phyloP scores from a whole-genome alignment of 2,797 vertebrate species.

The Taeniopygia guttata region DNA sequence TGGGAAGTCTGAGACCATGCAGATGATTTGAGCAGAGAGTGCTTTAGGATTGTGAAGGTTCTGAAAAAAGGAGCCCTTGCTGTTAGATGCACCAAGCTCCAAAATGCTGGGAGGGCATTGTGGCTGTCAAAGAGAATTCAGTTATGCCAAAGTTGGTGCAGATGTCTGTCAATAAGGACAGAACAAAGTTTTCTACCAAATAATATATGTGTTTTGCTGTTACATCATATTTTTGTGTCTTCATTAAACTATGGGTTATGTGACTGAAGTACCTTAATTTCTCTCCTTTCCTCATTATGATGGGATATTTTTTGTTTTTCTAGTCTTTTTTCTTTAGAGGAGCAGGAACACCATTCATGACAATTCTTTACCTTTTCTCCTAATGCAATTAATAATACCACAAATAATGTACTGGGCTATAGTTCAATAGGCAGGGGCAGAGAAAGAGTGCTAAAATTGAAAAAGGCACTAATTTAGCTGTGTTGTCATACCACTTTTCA shows the following conservation, averaged over 20 bases:
- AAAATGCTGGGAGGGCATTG: background rate
- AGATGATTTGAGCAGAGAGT: background rate
- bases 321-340: background rate
- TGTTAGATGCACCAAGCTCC: background rate
- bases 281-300: background rate
- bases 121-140: background rate
- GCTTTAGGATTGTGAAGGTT: background rate
- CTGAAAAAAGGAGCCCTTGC: background rate
- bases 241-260: background rate
- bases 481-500: background rate
- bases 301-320: background rate
- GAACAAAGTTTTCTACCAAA: background rate
- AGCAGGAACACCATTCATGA: background rate
- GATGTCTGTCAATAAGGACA: background rate
- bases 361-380: background rate
- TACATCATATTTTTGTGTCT: rapidly evolving
- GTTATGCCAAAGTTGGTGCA: background rate
- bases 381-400: background rate
- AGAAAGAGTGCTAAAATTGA: background rate
- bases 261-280: background rate
- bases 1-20: background rate
- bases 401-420: background rate
- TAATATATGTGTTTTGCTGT: background rate
- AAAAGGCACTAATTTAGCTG: background rate
- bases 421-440: background rate